Evolutionary conservation across 2,113 vertebrate genomes (phyloP), one percentile per base, ranked within the genome.

Genomic region (Crocuta crocuta): DNA sequence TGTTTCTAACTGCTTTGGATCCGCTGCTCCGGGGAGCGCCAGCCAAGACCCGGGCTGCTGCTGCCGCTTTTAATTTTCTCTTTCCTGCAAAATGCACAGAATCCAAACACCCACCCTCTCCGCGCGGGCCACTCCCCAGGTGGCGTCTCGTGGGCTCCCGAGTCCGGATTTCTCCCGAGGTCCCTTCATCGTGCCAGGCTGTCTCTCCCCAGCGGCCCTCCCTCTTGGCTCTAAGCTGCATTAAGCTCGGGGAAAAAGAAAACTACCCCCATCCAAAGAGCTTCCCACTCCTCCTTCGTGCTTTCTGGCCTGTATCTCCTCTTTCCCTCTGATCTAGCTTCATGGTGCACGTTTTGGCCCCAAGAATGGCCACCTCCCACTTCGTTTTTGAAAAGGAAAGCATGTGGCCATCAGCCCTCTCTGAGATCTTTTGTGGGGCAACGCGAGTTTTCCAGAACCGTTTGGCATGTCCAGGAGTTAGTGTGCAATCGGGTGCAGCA

Each of bases 1-100:
- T 98, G 98, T 98, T 98, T 97, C 98, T 98, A 98, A 99, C 98
- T 98, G 98, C 99, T 98, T 99, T 21, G 79, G 61, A 79, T 66
- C 21, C 1, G 28, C 70, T 53, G 79, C 12, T 97, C 98, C 98
- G 85, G 92, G 94, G 96, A 97, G 96, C 66, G 15, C 0, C 1
- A 89, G 98, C 83, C 79, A 74, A 43, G 26, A 55, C 84, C 50
- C 90, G 17, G 87, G 73, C 43, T n/a, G 81, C 68, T 10, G 35
- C 93, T n/a, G 68, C 11, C 2, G 19, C 68, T 78, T 70, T 65
- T 15, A 21, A 58, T 50, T 35, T 35, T 8, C n/a, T 79, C 17
- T 28, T 97, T 98, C 98, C 98, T 98, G 98, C 98, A 99, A 98
- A 98, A 97, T 39, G 55, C 82, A 83, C 89, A 91, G 24, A 43